phyloP scores from a whole-genome alignment of 2,797 vertebrate genomes.

The Molossus molossus region DNA sequence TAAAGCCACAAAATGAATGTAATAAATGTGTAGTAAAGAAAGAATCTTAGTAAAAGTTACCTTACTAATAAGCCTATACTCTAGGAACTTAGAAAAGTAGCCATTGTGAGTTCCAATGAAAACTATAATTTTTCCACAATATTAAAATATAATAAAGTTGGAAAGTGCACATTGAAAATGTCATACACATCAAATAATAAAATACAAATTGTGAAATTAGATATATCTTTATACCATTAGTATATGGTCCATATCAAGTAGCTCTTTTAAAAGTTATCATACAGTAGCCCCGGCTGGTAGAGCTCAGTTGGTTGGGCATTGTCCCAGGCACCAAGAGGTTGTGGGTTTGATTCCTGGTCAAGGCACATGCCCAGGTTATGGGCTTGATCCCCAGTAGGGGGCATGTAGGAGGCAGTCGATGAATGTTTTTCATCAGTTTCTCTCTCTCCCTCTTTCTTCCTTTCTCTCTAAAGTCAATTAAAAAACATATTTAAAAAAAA shows the following conservation, averaged over 20 bases:
- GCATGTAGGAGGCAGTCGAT: not conserved
- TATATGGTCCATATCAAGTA: not conserved
- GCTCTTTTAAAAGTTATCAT: not conserved
- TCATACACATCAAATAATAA: not conserved
- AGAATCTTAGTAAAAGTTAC: not conserved
- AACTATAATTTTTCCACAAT: not conserved
- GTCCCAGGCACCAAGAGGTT: not conserved
- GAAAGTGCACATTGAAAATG: not conserved
- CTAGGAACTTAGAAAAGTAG: slow-evolving; percentile 8
- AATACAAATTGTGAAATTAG: not conserved
- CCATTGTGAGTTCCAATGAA: not conserved
- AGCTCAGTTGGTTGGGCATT: not conserved
- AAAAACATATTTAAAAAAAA: not conserved
- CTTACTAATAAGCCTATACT: not conserved
- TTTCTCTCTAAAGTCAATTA: not conserved
- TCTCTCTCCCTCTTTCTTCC: not conserved
- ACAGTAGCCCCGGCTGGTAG: not conserved
- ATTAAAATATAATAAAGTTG: not conserved
- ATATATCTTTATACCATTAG: slow-evolving; percentile 1
- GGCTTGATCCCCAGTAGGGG: no score
- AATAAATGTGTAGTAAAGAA: not conserved
- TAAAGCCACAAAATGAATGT: slow-evolving; percentile 2
- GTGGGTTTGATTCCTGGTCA: not conserved
- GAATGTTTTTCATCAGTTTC: not conserved
- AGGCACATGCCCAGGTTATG: no score